These are phyloP conservation scores for Trichechus manatus DNA, from an alignment of 2,113 vertebrate species.

Conservation along the genomic window DNA sequence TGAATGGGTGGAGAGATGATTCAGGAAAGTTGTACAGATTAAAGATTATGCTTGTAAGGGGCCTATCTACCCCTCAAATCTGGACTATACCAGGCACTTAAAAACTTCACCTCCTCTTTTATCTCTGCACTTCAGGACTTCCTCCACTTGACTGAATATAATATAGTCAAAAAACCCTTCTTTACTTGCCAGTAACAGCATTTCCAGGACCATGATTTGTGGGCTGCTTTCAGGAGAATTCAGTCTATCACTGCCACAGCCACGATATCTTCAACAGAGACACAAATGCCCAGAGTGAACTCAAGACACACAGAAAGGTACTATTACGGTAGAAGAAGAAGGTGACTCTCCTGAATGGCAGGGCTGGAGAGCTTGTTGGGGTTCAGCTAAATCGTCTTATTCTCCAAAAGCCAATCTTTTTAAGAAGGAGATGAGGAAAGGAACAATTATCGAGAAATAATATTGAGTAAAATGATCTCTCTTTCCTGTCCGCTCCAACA, in stretches of 20 bases:
- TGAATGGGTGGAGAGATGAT: not conserved
- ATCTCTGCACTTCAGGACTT: not conserved
- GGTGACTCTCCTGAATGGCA: not conserved
- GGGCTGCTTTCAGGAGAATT: conserved; percentile 6
- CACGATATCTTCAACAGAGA: not conserved
- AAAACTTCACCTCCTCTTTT: not conserved
- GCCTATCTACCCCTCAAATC: not conserved
- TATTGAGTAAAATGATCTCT: not conserved
- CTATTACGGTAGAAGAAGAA: not conserved
- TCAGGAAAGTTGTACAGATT: not conserved
- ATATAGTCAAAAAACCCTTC: not conserved
- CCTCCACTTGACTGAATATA: not conserved
- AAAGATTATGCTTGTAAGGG: not conserved
- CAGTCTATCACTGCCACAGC: not conserved
- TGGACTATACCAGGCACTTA: not conserved
- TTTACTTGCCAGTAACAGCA: not conserved
- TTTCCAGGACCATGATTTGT: not conserved
- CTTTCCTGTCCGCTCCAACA: not conserved
- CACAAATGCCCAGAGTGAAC: not conserved
- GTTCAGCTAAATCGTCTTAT: not conserved
- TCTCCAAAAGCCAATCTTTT: not conserved
- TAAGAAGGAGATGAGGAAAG: not conserved
- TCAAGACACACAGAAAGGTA: not conserved
- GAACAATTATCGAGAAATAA: not conserved
- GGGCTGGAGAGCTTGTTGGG: not conserved